Evolutionary conservation across 2,888 invertebrate genomes (phyloP).

Genomic region (Punctoribates punctum): DNA sequence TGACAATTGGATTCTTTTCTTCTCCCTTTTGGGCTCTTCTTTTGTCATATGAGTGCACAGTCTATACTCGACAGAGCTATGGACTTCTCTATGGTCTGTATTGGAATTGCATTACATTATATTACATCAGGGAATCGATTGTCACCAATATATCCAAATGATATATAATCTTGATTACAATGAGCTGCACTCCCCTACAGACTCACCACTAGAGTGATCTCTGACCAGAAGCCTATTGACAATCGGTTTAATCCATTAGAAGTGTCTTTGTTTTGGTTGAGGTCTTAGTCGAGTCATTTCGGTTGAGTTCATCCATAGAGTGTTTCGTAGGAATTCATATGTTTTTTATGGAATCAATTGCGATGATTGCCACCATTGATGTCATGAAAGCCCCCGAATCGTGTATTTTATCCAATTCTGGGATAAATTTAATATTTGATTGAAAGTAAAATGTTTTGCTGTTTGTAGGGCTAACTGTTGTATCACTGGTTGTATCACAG

Average conservation of each 20-base stretch:
- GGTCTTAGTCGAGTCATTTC: neutral
- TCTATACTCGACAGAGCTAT: neutral
- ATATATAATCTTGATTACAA: neutral
- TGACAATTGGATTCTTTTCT: conserved; percentile 19
- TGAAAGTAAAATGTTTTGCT: conserved; percentile 4
- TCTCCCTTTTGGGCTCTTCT: conserved; percentile 34
- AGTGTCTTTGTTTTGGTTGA: conserved; percentile 18
- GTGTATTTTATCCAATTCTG: neutral
- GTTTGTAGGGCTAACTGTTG: neutral
- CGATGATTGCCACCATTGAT: neutral
- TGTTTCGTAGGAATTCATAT: neutral
- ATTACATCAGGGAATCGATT: conserved; percentile 34
- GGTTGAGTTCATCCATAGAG: neutral
- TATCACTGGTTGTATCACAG: no score
- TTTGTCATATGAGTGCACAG: conserved; percentile 31
- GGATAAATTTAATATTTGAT: neutral
- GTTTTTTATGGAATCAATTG: neutral
- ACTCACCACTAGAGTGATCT: neutral
- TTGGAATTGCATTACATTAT: conserved; percentile 34
- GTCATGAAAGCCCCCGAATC: neutral
- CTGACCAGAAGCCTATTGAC: conserved; percentile 20
- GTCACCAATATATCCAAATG: conserved; percentile 13
- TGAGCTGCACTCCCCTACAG: neutral
- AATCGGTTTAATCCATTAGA: conserved; percentile 21
- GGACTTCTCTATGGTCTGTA: neutral